Conservation (phyloP, 2,888 invertebrate species). For the Zaprionus bogoriensis region DNA sequence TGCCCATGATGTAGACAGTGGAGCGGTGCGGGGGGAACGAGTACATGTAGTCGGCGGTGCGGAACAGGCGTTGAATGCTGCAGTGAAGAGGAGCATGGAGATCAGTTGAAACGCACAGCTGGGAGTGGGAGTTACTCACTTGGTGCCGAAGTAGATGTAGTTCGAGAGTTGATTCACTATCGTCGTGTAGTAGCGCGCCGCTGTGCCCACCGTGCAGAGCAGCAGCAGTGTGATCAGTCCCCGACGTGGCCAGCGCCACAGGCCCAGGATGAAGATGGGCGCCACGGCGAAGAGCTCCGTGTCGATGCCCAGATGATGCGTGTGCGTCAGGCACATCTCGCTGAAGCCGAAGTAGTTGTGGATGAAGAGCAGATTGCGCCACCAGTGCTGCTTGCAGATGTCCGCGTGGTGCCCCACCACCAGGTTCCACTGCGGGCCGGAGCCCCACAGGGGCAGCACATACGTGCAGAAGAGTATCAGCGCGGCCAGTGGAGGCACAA, state of each 20-base stretch:
- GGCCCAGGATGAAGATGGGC: conserved; percentile 84
- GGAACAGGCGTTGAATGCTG: conserved; percentile 86
- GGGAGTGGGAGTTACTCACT: conserved; percentile 84
- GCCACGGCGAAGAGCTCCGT: conserved; percentile 87
- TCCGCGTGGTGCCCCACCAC: conserved; percentile 87
- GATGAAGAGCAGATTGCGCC: conserved; percentile 88
- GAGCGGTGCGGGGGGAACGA: conserved; percentile 87
- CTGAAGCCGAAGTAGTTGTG: conserved; percentile 89
- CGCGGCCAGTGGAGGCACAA: conserved; percentile 86
- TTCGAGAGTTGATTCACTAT: conserved; percentile 85
- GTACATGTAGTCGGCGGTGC: conserved; percentile 88
- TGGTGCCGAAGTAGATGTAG: conserved; percentile 87
- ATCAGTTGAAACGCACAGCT: neutral
- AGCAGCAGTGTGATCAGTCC: conserved; percentile 83
- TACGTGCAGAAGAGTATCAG: conserved; percentile 87
- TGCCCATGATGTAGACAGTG: conserved; percentile 88
- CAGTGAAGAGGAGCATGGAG: neutral
- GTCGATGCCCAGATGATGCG: conserved; percentile 89
- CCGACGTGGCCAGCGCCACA: conserved; percentile 86
- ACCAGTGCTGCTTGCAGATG: conserved; percentile 88
- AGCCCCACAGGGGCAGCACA: conserved; percentile 85
- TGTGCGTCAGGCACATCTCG: conserved; percentile 89
- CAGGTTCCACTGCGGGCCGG: conserved; percentile 88
- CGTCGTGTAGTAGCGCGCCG: conserved; percentile 86
- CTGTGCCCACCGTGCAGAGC: conserved; percentile 85